Evolutionary conservation across 2,888 invertebrate species (phyloP).

Genomic region (Drosophila pegasa): DNA sequence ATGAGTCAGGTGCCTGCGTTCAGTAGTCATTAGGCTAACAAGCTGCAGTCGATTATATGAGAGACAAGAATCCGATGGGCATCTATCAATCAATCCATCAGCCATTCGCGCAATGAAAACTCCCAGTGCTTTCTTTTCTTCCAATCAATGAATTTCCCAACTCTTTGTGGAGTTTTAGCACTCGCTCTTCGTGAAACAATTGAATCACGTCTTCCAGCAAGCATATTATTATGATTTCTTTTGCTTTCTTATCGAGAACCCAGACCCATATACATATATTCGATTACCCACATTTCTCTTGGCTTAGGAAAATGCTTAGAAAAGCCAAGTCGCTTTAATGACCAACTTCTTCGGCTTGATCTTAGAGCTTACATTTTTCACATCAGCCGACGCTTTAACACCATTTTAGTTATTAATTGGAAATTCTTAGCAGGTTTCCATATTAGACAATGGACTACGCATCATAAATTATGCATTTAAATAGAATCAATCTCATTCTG

Average conservation of each 20-base stretch:
- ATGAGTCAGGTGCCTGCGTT: conserved; percentile 6
- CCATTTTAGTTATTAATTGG: conserved; percentile 20
- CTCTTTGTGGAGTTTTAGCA: conserved; percentile 4
- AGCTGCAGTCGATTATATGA: background rate
- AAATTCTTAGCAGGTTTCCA: conserved; percentile 28
- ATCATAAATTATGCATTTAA: conserved; percentile 23
- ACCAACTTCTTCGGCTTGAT: conserved; percentile 1
- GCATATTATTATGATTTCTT: conserved; percentile 5
- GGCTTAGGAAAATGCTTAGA: background rate
- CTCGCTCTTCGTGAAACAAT: conserved; percentile 4
- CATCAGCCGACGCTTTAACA: background rate
- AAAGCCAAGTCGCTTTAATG: conserved; percentile 1
- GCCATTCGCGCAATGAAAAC: background rate
- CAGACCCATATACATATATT: background rate
- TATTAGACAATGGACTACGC: background rate
- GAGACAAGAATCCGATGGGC: conserved; percentile 1
- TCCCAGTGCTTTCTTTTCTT: conserved; percentile 5
- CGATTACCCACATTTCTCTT: background rate
- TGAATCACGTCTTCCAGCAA: conserved; percentile 8
- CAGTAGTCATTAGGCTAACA: conserved; percentile 5
- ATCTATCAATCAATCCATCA: background rate
- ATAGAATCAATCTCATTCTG: conserved; percentile 8
- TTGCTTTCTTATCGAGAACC: background rate
- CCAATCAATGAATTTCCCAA: conserved; percentile 3
- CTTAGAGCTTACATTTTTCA: conserved; percentile 3